Evolutionary conservation across 2,797 vertebrate genomes (phyloP).

Genomic region (Chloroceryle amazona): DNA sequence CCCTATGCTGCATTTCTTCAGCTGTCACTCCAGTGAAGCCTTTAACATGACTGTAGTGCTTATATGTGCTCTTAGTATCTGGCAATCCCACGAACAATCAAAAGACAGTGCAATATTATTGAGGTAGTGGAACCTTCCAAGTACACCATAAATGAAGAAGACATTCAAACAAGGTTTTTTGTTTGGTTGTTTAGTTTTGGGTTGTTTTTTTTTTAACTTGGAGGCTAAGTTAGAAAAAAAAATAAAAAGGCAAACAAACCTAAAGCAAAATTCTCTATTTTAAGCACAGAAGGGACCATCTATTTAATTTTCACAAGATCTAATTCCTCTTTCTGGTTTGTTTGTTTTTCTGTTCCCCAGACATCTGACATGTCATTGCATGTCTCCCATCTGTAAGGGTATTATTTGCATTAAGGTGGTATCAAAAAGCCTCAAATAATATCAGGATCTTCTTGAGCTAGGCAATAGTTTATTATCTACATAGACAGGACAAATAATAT

Average conservation of each 20-base stretch:
- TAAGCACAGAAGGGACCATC: neutral
- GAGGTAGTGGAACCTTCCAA: neutral
- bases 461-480: conserved; percentile 25
- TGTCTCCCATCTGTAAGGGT: neutral
- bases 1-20: neutral
- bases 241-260: neutral
- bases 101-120: neutral
- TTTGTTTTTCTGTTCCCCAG: neutral
- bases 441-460: conserved; percentile 18
- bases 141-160: neutral
- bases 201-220: neutral
- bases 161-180: neutral
- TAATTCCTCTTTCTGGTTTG: neutral
- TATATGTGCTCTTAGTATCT: neutral
- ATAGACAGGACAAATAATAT: conserved; percentile 16
- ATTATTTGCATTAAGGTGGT: conserved; percentile 38
- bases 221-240: neutral
- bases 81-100: neutral
- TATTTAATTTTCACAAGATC: conserved; percentile 6
- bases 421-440: conserved; percentile 33
- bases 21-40: neutral
- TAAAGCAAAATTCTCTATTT: neutral
- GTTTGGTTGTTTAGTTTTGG: no score
- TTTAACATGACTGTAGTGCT: neutral
- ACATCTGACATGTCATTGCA: neutral